A percentile compares a stretch with the other conserved stretches of the same genome.
Evolutionary conservation across 2,888 invertebrate species (phyloP).

Genomic region (Dioctria rufipes): DNA sequence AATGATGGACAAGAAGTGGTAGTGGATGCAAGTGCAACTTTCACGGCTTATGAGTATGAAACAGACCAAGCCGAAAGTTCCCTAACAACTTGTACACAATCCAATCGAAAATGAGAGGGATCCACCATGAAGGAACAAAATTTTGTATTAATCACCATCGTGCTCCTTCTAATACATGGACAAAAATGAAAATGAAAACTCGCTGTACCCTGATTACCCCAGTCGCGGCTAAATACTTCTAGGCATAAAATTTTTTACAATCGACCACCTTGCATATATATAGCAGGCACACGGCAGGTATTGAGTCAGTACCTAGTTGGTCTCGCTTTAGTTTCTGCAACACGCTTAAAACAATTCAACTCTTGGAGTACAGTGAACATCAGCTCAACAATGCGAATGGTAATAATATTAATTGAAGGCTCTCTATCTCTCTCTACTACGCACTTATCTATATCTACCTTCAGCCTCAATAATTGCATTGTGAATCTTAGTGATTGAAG

Average conservation of each 20-base stretch:
- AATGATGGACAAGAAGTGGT: background rate
- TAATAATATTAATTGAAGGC: conserved; percentile 61
- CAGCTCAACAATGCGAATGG: conserved; percentile 72
- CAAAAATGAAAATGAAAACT: conserved; percentile 46
- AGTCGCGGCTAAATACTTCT: background rate
- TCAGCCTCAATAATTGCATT: too few species aligned
- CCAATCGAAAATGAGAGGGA: conserved; percentile 35
- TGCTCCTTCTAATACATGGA: conserved; percentile 29
- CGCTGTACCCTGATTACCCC: conserved; percentile 36
- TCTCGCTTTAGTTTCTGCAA: conserved; percentile 63
- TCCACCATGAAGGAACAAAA: conserved; percentile 36
- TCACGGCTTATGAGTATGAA: conserved; percentile 32
- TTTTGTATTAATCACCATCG: conserved; percentile 20
- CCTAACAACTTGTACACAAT: conserved; percentile 11
- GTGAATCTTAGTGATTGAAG: too few species aligned
- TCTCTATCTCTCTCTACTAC: background rate
- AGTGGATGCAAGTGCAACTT: conserved; percentile 21
- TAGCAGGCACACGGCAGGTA: conserved; percentile 66
- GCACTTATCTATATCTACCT: background rate
- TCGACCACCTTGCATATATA: conserved; percentile 68
- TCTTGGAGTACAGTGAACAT: conserved; percentile 62
- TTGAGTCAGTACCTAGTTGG: conserved; percentile 71
- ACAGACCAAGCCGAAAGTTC: conserved; percentile 38
- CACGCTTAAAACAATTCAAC: conserved; percentile 18
- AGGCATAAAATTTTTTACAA: conserved; percentile 36